Evolutionary conservation across 2,888 invertebrate genomes (phyloP), one percentile per base, ranked within the genome.

Genomic region (Nemoura dubitans): DNA sequence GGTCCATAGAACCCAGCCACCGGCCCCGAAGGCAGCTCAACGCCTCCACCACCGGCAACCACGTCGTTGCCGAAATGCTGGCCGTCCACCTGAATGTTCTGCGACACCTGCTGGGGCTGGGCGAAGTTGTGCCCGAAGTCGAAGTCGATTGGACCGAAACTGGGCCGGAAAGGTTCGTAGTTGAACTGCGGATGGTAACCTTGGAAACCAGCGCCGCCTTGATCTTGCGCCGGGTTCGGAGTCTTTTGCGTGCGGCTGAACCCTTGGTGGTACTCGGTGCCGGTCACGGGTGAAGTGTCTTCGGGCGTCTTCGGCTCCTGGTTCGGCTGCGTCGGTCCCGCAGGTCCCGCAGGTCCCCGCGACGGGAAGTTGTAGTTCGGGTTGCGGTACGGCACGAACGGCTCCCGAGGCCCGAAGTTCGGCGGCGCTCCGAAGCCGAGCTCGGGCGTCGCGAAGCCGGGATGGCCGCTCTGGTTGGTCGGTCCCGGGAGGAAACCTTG

Each of bases 1-100:
- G 81, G 81, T 21, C 81, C 81, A 21, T 81, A 81, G 81, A 81
- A 81, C 30, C 81, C 81, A 5, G 30, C 29, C 21, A 81, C 81
- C 6, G 81, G 81, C 3, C 78, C 78, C 10, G 59, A 16, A 14
- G 14, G 59, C 59, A 59, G 21, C 1, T 1, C 59, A 21, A 1
- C 59, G 16, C 59, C 59, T 14, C 59, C 21, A 2, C 59, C 59
- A 21, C 16, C 16, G 6, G 59, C 6, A 10, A 10, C 3, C 59
- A 59, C 16, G 2, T 59, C 59, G 59, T 59, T 59, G 16, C 59
- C 59, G 59, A 59, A 59, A 0, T 28, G 26, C 26, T 27, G 29
- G 3, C 81, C 81, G 7, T n/a, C 30, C 6, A 81, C 81, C 28
- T 81, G 28, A 30, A 81, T 81, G 81, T 81, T 81, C 28, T 28